phyloP scores from a whole-genome alignment of 1,140 invertebrate species.

The Drosophila grimshawi region DNA sequence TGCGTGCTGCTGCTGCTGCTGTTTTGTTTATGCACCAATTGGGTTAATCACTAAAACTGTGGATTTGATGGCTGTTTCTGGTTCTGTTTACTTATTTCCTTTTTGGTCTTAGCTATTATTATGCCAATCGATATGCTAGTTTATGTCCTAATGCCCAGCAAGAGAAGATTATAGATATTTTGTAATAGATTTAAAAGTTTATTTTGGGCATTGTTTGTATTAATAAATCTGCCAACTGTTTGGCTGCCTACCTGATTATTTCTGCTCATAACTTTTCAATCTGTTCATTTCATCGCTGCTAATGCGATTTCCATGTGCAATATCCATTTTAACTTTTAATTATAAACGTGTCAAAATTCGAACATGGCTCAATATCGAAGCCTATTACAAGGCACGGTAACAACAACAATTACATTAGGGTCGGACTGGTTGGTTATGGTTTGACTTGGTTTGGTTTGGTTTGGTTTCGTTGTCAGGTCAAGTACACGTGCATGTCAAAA shows the following conservation, averaged over 20 bases:
- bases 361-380: constrained; percentile 16
- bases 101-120: constrained; percentile 26
- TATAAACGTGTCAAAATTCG: constrained; percentile 24
- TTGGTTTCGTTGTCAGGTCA: constrained; percentile 55
- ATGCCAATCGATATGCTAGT: constrained; percentile 1
- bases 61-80: constrained; percentile 13
- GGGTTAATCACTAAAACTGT: constrained; percentile 64
- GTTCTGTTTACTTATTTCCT: constrained; percentile 43
- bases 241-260: not conserved
- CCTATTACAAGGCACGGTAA: constrained; percentile 29
- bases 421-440: not conserved
- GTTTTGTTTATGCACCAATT: constrained; percentile 74
- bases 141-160: not conserved
- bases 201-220: not conserved
- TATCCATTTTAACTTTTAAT: constrained; percentile 10
- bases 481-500: constrained; percentile 69
- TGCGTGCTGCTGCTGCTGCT: constrained; percentile 1
- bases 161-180: not conserved
- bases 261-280: not conserved
- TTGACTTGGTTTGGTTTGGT: not conserved
- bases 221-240: not conserved
- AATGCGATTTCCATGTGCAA: not conserved
- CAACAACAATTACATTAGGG: constrained; percentile 13
- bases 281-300: not conserved
- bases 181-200: not conserved